Percentiles rank a stretch among this genome's conserved stretches.
Evolutionary conservation across 2,888 invertebrate species (phyloP).

Genomic region (Papilio gigon): DNA sequence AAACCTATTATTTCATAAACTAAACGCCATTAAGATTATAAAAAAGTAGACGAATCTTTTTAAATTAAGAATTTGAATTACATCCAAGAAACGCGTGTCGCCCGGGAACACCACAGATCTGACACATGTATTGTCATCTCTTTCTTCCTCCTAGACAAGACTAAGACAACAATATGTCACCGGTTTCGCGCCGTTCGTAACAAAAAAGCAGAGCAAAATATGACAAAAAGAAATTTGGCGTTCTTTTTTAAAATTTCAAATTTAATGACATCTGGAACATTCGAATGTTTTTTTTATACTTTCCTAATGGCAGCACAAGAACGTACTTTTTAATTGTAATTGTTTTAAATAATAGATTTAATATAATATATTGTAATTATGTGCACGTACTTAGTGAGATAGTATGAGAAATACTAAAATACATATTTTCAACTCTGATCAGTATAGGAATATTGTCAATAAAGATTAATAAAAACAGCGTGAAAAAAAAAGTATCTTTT

Average conservation of each 20-base stretch:
- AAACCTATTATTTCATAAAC: not conserved
- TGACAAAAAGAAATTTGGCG: too few relatives aligned
- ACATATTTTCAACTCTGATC: constrained; percentile 34
- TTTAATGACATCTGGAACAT: too few relatives aligned
- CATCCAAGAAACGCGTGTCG: too few relatives aligned
- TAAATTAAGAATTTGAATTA: not conserved
- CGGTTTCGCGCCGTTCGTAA: too few relatives aligned
- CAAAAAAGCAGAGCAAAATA: too few relatives aligned
- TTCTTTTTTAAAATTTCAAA: too few relatives aligned
- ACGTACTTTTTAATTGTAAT: constrained; percentile 18
- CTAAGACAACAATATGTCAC: too few relatives aligned
- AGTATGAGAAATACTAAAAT: constrained; percentile 25
- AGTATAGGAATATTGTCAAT: constrained; percentile 28
- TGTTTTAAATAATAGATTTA: constrained; percentile 27
- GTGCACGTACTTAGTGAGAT: constrained; percentile 34
- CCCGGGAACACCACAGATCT: too few relatives aligned
- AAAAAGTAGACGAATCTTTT: not conserved
- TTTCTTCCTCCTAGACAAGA: too few relatives aligned
- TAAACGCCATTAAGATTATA: too few relatives aligned
- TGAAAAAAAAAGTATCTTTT: constrained; percentile 11
- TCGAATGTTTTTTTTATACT: not conserved
- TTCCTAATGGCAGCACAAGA: constrained; percentile 31
- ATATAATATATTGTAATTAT: constrained; percentile 28
- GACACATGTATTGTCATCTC: too few relatives aligned
- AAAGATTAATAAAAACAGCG: constrained; percentile 25